Base-by-base conservation (phyloP, 2,113 vertebrate genomes). In the Turnix velox region DNA sequence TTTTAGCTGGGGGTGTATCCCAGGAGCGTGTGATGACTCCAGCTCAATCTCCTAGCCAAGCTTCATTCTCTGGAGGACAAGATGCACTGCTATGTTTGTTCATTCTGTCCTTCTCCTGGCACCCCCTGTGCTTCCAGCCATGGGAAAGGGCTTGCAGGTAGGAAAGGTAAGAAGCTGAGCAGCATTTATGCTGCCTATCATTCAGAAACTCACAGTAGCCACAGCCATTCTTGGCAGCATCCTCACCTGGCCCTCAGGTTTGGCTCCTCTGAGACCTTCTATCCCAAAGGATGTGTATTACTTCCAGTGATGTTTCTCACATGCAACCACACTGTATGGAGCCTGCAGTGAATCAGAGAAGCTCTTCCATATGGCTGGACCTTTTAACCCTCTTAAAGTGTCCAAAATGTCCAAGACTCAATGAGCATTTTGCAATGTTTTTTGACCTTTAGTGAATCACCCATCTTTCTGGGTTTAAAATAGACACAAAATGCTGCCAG, bases 311-410 rank as follows among this genome's bases (percentile, higher is more conserved):
- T 14, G 7, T 82, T 66, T 58, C 16, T 63, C 8, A 57, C 12
- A 10, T 5, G 6, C 3, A 18, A 30, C 9, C 4, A 30, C 5
- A 43, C 4, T 10, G 10, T n/a, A 8, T 33, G 65, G 43, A 79
- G 14, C 18, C 20, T 39, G 5, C 14, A 42, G n/a, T 11, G 27
- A 18, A 43, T 59, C 48, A 57, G 1, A 0, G 0, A 35, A 76
- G 30, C 4, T 59, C 24, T 68, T 75, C 23, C 20, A 18, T 2
- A 1, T 2, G 0, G 14, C 33, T 76, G 48, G 40, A 37, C 16
- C 3, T 58, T 49, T 76, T 33, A 87, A 49, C 4, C 0, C 10
- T 72, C 40, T 4, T 4, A 61, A 83, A 73, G 12, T 39, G 14
- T 27, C 31, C 1, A 1, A 52, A 68, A 48, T 17, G 7, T 8